Evolutionary conservation across 2,113 vertebrate species (phyloP).

Genomic region (Carlito syrichta): DNA sequence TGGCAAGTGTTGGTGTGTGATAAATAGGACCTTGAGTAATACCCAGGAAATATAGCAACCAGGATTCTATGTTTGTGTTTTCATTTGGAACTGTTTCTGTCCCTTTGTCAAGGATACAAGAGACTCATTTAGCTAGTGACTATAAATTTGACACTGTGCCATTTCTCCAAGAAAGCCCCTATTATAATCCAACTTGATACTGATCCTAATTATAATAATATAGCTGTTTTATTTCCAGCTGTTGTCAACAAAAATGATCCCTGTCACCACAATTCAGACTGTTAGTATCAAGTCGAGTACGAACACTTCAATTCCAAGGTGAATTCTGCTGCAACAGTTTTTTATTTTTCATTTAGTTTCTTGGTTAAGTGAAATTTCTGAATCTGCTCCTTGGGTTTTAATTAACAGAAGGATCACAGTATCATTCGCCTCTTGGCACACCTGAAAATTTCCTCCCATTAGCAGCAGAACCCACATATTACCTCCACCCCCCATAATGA

Average conservation of each 20-base stretch:
- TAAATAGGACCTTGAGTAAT: conserved; percentile 72
- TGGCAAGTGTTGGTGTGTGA: conserved; percentile 68
- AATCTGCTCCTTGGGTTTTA: conserved; percentile 57
- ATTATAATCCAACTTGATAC: conserved; percentile 77
- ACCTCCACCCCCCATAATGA: conserved; percentile 18
- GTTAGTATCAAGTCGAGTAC: conserved; percentile 50
- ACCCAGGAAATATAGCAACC: conserved; percentile 72
- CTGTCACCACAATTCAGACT: conserved; percentile 55
- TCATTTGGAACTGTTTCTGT: conserved; percentile 75
- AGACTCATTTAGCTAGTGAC: conserved; percentile 82
- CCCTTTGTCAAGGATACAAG: conserved; percentile 80
- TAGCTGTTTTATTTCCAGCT: conserved; percentile 76
- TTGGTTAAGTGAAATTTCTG: conserved; percentile 55
- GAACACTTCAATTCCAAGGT: conserved; percentile 53
- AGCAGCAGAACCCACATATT: neutral
- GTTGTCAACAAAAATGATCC: conserved; percentile 76
- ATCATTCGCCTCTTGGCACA: conserved; percentile 57
- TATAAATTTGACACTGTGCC: conserved; percentile 81
- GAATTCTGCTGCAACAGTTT: conserved; percentile 44
- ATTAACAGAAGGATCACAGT: conserved; percentile 63
- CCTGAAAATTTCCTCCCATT: conserved; percentile 65
- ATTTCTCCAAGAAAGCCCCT: conserved; percentile 81
- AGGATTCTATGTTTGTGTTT: conserved; percentile 76
- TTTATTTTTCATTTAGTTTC: conserved; percentile 10
- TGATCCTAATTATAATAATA: conserved; percentile 83